Evolutionary conservation across 2,113 vertebrate genomes (phyloP).

Genomic region (Amphiprion ocellaris): DNA sequence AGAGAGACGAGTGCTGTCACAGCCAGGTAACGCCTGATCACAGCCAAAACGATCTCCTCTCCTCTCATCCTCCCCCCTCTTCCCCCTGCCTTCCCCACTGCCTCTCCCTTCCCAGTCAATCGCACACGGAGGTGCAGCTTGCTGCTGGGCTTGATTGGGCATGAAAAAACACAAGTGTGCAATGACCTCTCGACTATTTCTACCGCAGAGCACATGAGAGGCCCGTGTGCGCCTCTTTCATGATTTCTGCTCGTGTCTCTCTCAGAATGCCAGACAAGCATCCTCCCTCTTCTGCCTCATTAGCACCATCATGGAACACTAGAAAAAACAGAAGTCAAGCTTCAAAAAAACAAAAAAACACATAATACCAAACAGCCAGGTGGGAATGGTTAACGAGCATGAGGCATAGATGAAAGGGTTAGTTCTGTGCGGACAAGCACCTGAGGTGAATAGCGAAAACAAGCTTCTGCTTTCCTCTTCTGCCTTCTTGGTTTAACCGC

Average conservation of each 20-base stretch:
- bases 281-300: conserved; percentile 42
- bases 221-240: not conserved
- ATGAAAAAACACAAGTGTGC: conserved; percentile 70
- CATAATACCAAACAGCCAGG: conserved; percentile 60
- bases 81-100: not conserved
- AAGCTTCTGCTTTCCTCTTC: conserved; percentile 3
- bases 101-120: conserved; percentile 54
- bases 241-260: conserved; percentile 37
- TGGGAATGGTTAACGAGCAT: conserved; percentile 74
- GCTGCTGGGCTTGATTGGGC: conserved; percentile 77
- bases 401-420: conserved; percentile 81
- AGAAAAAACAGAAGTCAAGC: conserved; percentile 43
- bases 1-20: conserved; percentile 74
- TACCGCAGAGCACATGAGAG: conserved; percentile 19
- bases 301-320: conserved; percentile 52
- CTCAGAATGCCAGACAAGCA: conserved; percentile 37
- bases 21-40: conserved; percentile 78
- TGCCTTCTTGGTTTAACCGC: not conserved
- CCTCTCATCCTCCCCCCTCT: conserved; percentile 42
- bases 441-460: conserved; percentile 58
- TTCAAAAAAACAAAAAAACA: conserved; percentile 17
- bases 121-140: conserved; percentile 49
- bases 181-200: conserved; percentile 60
- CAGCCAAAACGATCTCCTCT: conserved; percentile 64
- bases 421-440: conserved; percentile 54